A percentile compares a stretch with the other conserved stretches of the same genome.
Evolutionary conservation across 2,888 invertebrate species (phyloP).

Genomic region (Elmis aenea): DNA sequence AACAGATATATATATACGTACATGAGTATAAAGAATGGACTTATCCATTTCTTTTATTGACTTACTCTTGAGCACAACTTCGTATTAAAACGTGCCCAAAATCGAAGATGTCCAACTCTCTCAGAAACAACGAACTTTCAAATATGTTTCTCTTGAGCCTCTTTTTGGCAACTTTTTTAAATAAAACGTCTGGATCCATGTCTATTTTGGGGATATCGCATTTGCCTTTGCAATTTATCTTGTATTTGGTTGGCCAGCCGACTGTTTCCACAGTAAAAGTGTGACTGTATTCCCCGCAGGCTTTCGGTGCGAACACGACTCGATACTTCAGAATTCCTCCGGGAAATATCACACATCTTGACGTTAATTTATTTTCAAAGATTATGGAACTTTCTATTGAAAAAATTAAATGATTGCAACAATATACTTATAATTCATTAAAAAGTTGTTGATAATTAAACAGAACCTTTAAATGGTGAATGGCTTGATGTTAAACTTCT

Average conservation of each 20-base stretch:
- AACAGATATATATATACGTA: too few relatives aligned
- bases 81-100: constrained; percentile 30
- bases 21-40: neutral
- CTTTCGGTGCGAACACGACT: constrained; percentile 33
- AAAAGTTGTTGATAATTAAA: too few relatives aligned
- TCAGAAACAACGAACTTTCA: constrained; percentile 30
- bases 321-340: constrained; percentile 22
- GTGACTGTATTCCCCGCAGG: constrained; percentile 31
- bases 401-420: too few relatives aligned
- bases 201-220: constrained; percentile 40
- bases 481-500: too few relatives aligned
- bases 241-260: constrained; percentile 27
- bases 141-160: constrained; percentile 23
- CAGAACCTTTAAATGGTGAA: too few relatives aligned
- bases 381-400: too few relatives aligned
- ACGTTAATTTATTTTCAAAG: constrained; percentile 12
- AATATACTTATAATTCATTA: too few relatives aligned
- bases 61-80: constrained; percentile 2
- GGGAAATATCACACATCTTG: constrained; percentile 25
- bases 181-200: constrained; percentile 33
- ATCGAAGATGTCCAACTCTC: constrained; percentile 33
- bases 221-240: constrained; percentile 31
- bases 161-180: constrained; percentile 27
- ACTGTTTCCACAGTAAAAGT: constrained; percentile 33
- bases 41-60: neutral